phyloP scores from a whole-genome alignment of 2,888 invertebrate species.

The Argyresthia albistria region DNA sequence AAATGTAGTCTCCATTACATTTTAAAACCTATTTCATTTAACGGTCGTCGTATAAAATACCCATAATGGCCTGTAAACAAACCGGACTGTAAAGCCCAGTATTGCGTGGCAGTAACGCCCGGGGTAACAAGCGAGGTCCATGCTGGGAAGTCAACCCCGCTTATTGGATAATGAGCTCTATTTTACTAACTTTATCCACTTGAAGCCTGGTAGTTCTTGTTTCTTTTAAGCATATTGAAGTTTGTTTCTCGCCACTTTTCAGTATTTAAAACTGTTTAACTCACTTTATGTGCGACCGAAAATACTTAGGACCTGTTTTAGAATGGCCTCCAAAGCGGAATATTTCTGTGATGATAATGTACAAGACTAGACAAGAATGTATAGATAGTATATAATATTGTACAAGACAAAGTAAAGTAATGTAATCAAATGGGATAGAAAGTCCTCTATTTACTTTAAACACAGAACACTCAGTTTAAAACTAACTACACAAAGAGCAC shows the following conservation, averaged over 20 bases:
- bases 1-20: conserved; percentile 2
- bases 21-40: conserved; percentile 2
- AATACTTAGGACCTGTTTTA: no score
- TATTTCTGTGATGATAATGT: no score
- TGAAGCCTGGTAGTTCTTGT: background rate
- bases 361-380: no score
- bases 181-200: background rate
- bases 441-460: no score
- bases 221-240: background rate
- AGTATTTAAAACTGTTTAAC: background rate
- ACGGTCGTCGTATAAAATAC: conserved; percentile 1
- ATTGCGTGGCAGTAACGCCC: background rate
- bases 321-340: no score
- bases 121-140: conserved; percentile 7
- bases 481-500: no score
- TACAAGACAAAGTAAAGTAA: no score
- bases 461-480: no score
- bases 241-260: background rate
- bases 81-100: conserved; percentile 2
- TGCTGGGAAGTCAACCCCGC: conserved; percentile 13
- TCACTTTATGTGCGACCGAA: no score
- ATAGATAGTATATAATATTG: no score
- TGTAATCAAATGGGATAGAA: no score
- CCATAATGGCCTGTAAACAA: conserved; percentile 4
- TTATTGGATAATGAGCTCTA: conserved; percentile 20